These are phyloP conservation scores for Uromys caudimaculatus DNA, from an alignment of 2,797 vertebrate genomes.

Conservation along the genomic window DNA sequence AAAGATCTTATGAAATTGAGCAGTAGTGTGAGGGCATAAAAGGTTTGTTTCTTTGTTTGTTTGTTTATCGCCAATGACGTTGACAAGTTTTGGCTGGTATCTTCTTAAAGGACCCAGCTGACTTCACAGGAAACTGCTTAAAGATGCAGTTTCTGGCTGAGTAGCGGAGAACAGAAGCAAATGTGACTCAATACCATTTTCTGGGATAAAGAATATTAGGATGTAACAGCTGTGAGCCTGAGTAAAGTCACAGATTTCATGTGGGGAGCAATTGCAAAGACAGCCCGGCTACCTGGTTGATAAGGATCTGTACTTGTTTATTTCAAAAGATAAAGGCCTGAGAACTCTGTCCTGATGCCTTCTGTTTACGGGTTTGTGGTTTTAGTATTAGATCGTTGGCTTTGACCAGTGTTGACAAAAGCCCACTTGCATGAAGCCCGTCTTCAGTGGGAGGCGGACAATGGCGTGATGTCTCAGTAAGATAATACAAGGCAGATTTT, in stretches of 20 bases:
- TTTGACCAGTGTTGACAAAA: neutral
- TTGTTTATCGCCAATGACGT: neutral
- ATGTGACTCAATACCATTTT: neutral
- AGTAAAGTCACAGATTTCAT: neutral
- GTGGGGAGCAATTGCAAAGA: neutral
- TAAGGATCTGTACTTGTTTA: neutral
- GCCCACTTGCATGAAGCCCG: neutral
- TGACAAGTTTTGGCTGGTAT: neutral
- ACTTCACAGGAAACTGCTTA: neutral
- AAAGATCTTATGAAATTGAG: neutral
- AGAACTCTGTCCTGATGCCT: neutral
- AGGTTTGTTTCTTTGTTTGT: neutral
- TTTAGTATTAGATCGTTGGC: neutral
- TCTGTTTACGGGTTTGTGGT: neutral
- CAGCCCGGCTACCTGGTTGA: neutral
- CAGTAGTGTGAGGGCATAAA: conserved; percentile 6
- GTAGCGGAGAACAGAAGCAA: neutral
- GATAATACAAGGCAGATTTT: neutral
- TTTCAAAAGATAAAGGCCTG: neutral
- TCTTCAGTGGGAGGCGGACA: neutral
- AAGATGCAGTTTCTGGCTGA: neutral
- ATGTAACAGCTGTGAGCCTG: neutral
- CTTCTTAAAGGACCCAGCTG: conserved; percentile 7
- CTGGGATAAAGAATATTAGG: neutral
- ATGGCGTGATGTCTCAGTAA: neutral